Evolutionary conservation across 2,888 invertebrate species (phyloP).

Genomic region (Metacarcinus magister): DNA sequence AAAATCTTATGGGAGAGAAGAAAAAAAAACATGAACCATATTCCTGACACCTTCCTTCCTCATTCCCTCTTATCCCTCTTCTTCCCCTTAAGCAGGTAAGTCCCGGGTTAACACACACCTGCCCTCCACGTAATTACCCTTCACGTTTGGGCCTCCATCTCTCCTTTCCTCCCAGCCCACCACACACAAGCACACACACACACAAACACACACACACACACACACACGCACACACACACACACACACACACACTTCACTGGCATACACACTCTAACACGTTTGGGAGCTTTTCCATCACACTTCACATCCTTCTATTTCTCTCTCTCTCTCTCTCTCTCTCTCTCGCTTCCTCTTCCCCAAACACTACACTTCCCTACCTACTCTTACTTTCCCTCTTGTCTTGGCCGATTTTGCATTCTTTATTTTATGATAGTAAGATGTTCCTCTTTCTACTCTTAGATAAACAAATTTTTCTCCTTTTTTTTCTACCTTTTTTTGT

Average conservation of each 20-base stretch:
- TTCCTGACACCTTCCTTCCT: not conserved
- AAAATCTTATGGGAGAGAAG: no score
- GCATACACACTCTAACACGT: not conserved
- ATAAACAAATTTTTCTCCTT: not conserved
- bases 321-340: not conserved
- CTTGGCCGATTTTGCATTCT: not conserved
- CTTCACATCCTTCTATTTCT: not conserved
- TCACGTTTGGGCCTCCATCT: not conserved
- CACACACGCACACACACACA: conserved; percentile 12
- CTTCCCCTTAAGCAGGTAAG: conserved; percentile 1
- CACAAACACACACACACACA: conserved; percentile 30
- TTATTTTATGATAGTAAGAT: not conserved
- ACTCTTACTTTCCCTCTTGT: not conserved
- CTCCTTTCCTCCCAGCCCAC: not conserved
- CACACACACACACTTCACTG: conserved; percentile 36
- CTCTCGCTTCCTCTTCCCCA: not conserved
- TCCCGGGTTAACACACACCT: conserved; percentile 29
- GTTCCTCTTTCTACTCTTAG: not conserved
- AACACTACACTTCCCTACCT: not conserved
- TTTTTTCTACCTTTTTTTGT: not conserved
- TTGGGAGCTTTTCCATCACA: conserved; percentile 1
- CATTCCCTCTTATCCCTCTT: not conserved
- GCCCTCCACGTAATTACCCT: conserved; percentile 45
- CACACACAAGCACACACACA: conserved; percentile 30
- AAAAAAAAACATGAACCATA: not conserved